Evolutionary conservation across 2,888 invertebrate genomes (phyloP).

Genomic region (Ditula angustiorana): DNA sequence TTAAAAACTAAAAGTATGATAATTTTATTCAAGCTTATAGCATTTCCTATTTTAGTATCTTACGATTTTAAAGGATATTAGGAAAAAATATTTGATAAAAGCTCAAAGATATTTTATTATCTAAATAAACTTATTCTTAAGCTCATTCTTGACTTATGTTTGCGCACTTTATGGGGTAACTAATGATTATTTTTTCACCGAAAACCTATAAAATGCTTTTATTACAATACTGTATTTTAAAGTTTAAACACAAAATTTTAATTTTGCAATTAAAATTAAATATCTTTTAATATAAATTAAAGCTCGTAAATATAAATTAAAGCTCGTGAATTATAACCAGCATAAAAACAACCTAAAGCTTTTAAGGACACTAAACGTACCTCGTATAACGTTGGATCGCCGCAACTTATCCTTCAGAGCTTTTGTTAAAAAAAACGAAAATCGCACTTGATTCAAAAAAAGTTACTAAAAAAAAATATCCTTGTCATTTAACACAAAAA

Average conservation of each 20-base stretch:
- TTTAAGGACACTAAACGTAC: conserved; percentile 35
- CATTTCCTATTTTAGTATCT: too few species aligned
- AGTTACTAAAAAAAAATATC: conserved; percentile 27
- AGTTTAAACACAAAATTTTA: neutral
- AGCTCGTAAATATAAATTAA: too few species aligned
- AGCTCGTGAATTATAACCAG: neutral
- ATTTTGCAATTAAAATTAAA: too few species aligned
- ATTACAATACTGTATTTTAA: neutral
- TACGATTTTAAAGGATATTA: too few species aligned
- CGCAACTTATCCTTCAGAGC: conserved; percentile 25
- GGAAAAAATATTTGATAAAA: too few species aligned
- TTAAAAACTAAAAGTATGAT: too few species aligned
- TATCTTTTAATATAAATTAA: too few species aligned
- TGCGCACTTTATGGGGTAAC: too few species aligned
- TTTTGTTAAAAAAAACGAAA: conserved; percentile 24
- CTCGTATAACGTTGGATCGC: conserved; percentile 23
- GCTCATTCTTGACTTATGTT: neutral
- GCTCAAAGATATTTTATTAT: too few species aligned
- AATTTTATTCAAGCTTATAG: too few species aligned
- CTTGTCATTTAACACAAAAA: conserved; percentile 31
- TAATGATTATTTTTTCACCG: neutral
- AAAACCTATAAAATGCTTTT: neutral
- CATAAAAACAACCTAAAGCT: neutral
- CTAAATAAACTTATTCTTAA: neutral
- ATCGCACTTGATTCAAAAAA: conserved; percentile 14